Evolutionary conservation across 2,888 invertebrate species (phyloP).

Genomic region (Standfussiana lucernea): DNA sequence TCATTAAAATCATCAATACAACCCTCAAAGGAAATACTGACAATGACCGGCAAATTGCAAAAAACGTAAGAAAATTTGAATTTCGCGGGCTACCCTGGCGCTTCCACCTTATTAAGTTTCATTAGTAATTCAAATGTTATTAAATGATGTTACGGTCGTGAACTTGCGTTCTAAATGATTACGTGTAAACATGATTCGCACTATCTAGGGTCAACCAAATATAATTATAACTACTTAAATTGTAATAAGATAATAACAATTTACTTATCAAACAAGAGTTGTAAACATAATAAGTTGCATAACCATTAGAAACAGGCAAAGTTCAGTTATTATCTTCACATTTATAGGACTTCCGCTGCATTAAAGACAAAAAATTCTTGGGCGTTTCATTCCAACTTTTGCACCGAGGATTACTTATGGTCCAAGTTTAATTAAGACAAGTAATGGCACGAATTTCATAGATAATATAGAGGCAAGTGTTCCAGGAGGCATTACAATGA

Average conservation of each 20-base stretch:
- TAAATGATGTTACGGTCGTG: constrained; percentile 31
- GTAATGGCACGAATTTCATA: constrained; percentile 16
- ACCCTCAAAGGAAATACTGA: too few species aligned
- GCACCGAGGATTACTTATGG: background rate
- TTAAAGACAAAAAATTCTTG: background rate
- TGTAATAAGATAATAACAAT: constrained; percentile 18
- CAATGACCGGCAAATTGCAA: too few species aligned
- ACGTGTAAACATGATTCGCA: constrained; percentile 33
- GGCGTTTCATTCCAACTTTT: constrained; percentile 8
- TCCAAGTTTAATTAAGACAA: constrained; percentile 25
- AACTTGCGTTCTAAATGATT: constrained; percentile 30
- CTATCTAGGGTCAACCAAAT: constrained; percentile 41
- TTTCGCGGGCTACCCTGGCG: too few species aligned
- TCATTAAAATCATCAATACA: too few species aligned
- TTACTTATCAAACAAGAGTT: constrained; percentile 23
- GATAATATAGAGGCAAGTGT: constrained; percentile 36
- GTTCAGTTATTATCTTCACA: constrained; percentile 33
- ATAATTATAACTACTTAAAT: constrained; percentile 22
- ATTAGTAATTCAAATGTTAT: constrained; percentile 61
- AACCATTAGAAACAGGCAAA: constrained; percentile 31
- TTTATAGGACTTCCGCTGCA: background rate
- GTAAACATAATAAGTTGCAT: constrained; percentile 29
- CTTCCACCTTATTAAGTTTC: too few species aligned
- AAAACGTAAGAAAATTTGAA: too few species aligned
- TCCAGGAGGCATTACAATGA: constrained; percentile 38